These are phyloP conservation scores for Nicator chloris DNA, from an alignment of 2,113 vertebrate species.

Conservation along the genomic window DNA sequence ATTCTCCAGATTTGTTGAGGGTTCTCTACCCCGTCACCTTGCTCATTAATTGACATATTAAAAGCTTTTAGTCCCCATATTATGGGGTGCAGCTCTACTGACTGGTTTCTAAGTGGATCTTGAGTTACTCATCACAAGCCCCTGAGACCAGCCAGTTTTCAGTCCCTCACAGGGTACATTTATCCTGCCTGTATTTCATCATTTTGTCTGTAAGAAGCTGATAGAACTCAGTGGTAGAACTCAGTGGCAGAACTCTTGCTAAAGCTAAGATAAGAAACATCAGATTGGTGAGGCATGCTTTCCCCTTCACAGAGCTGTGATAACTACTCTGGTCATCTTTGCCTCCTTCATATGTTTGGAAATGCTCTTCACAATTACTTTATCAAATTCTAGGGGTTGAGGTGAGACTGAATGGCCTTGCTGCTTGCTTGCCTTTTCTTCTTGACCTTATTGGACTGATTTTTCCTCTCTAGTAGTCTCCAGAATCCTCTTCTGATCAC, in stretches of 20 bases:
- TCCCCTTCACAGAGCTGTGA: not conserved
- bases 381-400: not conserved
- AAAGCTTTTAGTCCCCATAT: not conserved
- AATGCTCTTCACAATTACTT: not conserved
- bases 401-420: not conserved
- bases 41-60: not conserved
- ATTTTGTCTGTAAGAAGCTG: not conserved
- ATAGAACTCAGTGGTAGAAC: not conserved
- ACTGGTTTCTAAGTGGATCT: not conserved
- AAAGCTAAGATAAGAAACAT: not conserved
- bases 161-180: not conserved
- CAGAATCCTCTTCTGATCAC: not conserved
- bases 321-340: not conserved
- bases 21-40: rapidly evolving
- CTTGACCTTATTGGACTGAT: not conserved
- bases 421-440: not conserved
- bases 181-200: not conserved
- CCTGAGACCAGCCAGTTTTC: not conserved
- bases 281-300: not conserved
- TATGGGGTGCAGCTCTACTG: not conserved
- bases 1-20: not conserved
- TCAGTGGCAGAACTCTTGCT: not conserved
- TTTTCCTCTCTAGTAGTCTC: not conserved
- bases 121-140: not conserved
- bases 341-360: not conserved